Conservation (phyloP, 1,140 invertebrate species). For the Musca vetustissima region DNA sequence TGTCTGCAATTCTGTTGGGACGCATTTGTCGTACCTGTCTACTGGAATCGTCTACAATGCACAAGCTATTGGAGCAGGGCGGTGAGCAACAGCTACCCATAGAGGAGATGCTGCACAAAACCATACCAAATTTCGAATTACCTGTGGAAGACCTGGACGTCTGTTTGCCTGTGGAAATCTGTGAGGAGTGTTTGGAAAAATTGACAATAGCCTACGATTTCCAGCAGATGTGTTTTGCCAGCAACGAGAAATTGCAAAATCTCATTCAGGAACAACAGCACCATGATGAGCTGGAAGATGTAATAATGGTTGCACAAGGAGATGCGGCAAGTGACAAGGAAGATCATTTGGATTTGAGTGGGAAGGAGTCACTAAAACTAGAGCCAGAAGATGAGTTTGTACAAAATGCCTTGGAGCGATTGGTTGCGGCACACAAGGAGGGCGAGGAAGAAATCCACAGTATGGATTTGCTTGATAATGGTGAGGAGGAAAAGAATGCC, state of each 20-base stretch:
- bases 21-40: slow-evolving; percentile 9
- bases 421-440: too few relatives aligned
- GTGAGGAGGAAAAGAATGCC: neutral
- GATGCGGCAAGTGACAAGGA: too few relatives aligned
- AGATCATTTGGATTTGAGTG: too few relatives aligned
- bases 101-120: neutral
- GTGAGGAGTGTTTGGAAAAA: neutral
- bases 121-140: neutral
- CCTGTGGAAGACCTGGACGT: neutral
- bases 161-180: neutral
- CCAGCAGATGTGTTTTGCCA: neutral
- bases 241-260: neutral
- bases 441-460: neutral
- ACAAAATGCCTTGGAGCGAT: too few relatives aligned
- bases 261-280: neutral
- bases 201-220: neutral
- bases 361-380: too few relatives aligned
- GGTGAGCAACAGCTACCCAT: neutral
- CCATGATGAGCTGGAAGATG: too few relatives aligned
- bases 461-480: neutral
- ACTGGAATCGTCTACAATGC: neutral
- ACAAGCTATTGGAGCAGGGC: neutral
- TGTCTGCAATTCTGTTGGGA: neutral
- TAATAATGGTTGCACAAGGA: too few relatives aligned
- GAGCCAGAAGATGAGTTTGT: too few relatives aligned